Percentiles rank a stretch among this genome's conserved stretches.
These are phyloP conservation scores for Paramuricea clavata DNA, from an alignment of 92 coral and sea anemone species.

Conservation along the genomic window DNA sequence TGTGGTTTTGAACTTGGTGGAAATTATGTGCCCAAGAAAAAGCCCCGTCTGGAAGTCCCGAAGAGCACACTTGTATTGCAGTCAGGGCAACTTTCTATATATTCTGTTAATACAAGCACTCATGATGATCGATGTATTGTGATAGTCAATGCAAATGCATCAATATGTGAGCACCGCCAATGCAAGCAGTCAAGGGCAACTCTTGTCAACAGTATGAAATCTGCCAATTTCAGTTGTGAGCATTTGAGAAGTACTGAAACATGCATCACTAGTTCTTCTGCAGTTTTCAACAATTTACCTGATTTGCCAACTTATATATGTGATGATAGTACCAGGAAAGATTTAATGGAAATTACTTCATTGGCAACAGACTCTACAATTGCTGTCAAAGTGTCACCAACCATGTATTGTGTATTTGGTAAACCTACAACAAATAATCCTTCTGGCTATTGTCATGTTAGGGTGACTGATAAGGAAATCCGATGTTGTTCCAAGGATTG, in stretches of 20 bases:
- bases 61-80: constrained; percentile 8
- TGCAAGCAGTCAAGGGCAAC: constrained; percentile 21
- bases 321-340: neutral
- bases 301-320: neutral
- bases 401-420: constrained; percentile 38
- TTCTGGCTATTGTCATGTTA: constrained; percentile 47
- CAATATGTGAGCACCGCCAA: constrained; percentile 5
- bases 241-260: constrained; percentile 4
- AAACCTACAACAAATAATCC: constrained; percentile 9
- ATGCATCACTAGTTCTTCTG: neutral
- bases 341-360: neutral
- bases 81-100: neutral
- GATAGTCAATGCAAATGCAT: neutral
- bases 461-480: neutral
- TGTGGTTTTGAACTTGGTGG: constrained; percentile 39
- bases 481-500: constrained; percentile 30
- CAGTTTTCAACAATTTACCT: neutral
- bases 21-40: neutral
- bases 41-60: neutral
- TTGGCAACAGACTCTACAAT: neutral
- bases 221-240: constrained; percentile 21
- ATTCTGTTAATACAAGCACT: constrained; percentile 32
- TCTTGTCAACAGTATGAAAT: neutral
- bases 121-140: constrained; percentile 39
- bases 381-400: constrained; percentile 11